phyloP scores from a whole-genome alignment of 2,797 vertebrate species.

The Parauchenoglanis punctatus region DNA sequence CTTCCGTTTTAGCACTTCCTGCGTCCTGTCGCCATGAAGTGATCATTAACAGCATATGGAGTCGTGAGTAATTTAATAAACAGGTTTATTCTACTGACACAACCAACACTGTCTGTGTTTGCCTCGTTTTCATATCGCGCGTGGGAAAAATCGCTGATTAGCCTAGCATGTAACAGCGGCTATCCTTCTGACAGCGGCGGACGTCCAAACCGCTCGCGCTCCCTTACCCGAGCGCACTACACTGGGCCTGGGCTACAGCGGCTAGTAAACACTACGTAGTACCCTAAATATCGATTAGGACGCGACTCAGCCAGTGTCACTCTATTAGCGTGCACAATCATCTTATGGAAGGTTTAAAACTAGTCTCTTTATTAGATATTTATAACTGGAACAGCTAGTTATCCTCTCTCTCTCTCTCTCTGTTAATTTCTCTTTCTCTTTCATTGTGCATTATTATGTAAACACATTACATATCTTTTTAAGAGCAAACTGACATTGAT shows the following conservation, averaged over 20 bases:
- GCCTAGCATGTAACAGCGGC: neutral
- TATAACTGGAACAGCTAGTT: neutral
- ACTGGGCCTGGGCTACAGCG: no score
- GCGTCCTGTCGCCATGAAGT: neutral
- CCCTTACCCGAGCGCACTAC: neutral
- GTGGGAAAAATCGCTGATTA: neutral
- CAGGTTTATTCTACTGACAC: neutral
- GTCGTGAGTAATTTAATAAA: constrained; percentile 40
- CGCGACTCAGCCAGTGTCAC: neutral
- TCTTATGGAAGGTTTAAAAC: neutral
- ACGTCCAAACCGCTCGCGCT: neutral
- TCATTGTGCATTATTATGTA: no score
- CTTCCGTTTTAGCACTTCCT: neutral
- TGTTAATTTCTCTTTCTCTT: no score
- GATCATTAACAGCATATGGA: constrained; percentile 40
- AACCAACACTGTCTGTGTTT: neutral
- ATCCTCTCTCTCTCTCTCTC: no score
- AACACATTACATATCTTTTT: no score
- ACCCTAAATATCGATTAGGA: neutral
- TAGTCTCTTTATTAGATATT: neutral
- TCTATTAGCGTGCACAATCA: neutral
- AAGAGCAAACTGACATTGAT: no score
- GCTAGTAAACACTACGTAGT: neutral
- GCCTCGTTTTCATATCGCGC: no score
- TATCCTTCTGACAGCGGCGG: neutral